Conservation (phyloP, 2,113 vertebrate genomes). For the Gavialis gangeticus region DNA sequence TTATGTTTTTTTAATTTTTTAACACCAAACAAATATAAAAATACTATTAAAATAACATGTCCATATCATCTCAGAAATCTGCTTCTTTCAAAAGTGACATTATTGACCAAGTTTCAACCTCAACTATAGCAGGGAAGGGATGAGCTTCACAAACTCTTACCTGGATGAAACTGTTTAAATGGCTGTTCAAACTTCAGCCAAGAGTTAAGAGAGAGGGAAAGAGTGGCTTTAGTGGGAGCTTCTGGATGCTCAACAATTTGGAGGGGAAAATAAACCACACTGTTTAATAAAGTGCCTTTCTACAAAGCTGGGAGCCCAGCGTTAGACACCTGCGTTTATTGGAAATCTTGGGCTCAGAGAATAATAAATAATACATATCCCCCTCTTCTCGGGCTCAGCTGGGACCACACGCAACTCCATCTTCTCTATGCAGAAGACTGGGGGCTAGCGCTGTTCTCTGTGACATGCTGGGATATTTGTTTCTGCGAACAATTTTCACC, state of each 20-base stretch:
- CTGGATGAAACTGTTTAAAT: neutral
- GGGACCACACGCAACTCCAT: too few relatives aligned
- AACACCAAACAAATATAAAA: slow-evolving; percentile 63
- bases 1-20: slow-evolving; percentile 12
- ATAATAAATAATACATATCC: neutral
- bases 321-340: neutral
- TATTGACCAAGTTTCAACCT: neutral
- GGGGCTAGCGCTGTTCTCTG: neutral
- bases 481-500: neutral
- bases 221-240: neutral
- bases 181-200: neutral
- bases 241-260: neutral
- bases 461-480: neutral
- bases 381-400: too few relatives aligned
- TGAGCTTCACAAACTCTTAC: neutral
- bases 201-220: neutral
- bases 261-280: neutral
- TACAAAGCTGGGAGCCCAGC: neutral
- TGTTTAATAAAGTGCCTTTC: neutral
- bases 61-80: neutral
- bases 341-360: neutral
- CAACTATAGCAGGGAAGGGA: neutral
- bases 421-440: neutral
- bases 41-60: neutral
- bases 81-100: neutral